Evolutionary conservation across 2,888 invertebrate genomes (phyloP).

Genomic region (Drosophila birchii): DNA sequence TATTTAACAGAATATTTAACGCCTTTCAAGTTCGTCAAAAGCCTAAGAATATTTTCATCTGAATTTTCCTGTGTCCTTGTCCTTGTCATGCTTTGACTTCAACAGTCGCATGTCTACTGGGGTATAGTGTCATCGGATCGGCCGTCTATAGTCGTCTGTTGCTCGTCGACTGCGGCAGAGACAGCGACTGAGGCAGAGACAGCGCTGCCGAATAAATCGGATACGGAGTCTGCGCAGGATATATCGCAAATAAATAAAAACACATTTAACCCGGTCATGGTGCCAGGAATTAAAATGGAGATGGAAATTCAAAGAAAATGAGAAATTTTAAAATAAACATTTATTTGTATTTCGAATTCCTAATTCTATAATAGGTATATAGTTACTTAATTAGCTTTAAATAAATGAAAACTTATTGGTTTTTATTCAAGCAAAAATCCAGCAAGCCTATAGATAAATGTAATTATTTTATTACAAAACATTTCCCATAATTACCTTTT

Average conservation of each 20-base stretch:
- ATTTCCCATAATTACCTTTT: neutral
- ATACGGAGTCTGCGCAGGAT: constrained; percentile 34
- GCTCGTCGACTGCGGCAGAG: constrained; percentile 10
- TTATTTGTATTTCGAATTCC: neutral
- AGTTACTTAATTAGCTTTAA: neutral
- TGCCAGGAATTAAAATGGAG: neutral
- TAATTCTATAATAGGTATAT: neutral
- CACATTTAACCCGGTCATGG: constrained; percentile 30
- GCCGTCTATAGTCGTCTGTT: constrained; percentile 5
- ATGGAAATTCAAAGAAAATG: neutral
- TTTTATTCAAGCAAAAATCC: neutral
- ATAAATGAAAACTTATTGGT: neutral
- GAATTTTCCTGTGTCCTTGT: neutral
- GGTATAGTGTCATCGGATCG: neutral
- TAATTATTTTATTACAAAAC: neutral
- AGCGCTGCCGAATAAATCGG: constrained; percentile 19
- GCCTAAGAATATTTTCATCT: neutral
- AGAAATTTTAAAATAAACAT: neutral
- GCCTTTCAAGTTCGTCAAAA: constrained; percentile 1
- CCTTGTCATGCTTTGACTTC: neutral
- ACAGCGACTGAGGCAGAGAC: constrained; percentile 18
- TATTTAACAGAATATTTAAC: neutral
- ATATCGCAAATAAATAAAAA: constrained; percentile 19
- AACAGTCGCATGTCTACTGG: constrained; percentile 10
- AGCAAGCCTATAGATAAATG: too few relatives aligned